Conservation (phyloP, 2,113 vertebrate genomes). For the Gallinago jamesoni region DNA sequence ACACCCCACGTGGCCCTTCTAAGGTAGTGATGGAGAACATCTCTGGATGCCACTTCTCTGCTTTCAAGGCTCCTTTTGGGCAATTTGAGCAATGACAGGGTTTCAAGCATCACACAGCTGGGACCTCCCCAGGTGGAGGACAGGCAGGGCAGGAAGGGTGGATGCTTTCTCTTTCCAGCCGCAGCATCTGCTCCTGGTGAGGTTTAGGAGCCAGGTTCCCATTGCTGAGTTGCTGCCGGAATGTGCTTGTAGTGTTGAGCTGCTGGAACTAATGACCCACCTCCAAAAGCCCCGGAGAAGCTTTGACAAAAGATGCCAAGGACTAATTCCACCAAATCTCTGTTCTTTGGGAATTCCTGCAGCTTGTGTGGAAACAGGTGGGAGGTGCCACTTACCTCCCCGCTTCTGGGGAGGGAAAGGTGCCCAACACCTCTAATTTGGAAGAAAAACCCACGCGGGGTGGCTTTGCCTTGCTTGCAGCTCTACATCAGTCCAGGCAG, state of each 20-base stretch:
- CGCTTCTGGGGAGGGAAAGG: not conserved
- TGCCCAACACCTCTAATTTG: not conserved
- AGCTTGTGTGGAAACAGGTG: not conserved
- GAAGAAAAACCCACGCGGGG: not conserved
- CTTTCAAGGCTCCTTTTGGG: not conserved
- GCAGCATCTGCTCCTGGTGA: not conserved
- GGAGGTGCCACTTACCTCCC: not conserved
- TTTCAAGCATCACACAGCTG: not conserved
- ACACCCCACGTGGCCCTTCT: not conserved
- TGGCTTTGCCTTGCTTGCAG: not conserved
- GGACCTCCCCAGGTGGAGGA: rapidly evolving
- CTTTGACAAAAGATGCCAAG: not conserved
- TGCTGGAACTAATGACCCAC: not conserved
- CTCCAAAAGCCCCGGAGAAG: not conserved
- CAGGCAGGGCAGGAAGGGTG: not conserved
- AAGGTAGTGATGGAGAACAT: not conserved
- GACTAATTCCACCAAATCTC: not conserved
- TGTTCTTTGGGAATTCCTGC: not conserved
- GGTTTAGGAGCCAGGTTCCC: not conserved
- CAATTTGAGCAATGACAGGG: not conserved
- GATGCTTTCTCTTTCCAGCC: not conserved
- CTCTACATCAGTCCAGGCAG: not conserved
- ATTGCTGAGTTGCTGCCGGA: rapidly evolving
- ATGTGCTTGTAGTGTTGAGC: not conserved
- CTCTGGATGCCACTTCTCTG: not conserved